phyloP scores from a whole-genome alignment of 2,888 invertebrate genomes.

The Sceliomorpha sp. region DNA sequence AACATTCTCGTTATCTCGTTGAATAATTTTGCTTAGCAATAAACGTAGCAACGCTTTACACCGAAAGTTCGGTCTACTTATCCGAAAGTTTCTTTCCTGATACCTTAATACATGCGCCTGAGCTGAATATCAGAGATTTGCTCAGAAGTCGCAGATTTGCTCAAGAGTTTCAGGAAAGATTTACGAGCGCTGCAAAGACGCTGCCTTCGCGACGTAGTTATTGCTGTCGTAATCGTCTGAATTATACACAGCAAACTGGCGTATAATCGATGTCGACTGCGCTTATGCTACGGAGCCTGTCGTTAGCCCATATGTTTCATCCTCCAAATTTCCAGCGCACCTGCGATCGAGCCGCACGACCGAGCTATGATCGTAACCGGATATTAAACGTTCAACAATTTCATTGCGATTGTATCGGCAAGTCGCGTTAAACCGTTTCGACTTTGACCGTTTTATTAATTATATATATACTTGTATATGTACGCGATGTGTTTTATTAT shows the following conservation, averaged over 20 bases:
- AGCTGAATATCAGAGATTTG: conserved; percentile 22
- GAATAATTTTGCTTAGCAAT: conserved; percentile 7
- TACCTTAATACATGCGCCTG: conserved; percentile 17
- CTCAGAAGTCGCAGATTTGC: conserved; percentile 39
- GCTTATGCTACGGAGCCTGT: conserved; percentile 24
- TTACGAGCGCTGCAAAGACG: conserved; percentile 44
- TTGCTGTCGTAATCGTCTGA: conserved; percentile 39
- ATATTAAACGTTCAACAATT: conserved; percentile 21
- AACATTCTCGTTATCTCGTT: too few species aligned
- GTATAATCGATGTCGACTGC: conserved; percentile 40
- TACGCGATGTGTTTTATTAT: too few species aligned
- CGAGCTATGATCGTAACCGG: conserved; percentile 14
- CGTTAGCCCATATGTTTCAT: conserved; percentile 29
- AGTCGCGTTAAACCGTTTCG: neutral
- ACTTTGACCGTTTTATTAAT: too few species aligned
- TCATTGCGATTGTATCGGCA: conserved; percentile 18
- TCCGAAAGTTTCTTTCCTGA: conserved; percentile 17
- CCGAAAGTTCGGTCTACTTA: neutral
- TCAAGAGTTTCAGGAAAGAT: conserved; percentile 43
- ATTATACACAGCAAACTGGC: conserved; percentile 19
- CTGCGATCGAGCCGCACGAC: conserved; percentile 24
- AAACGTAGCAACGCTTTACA: neutral
- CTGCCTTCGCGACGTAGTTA: conserved; percentile 33
- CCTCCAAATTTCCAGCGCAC: conserved; percentile 20
- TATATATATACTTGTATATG: too few species aligned